A percentile compares a stretch with the other conserved stretches of the same genome.
Evolutionary conservation across 2,113 vertebrate species (phyloP).

Genomic region (Polypterus senegalus): DNA sequence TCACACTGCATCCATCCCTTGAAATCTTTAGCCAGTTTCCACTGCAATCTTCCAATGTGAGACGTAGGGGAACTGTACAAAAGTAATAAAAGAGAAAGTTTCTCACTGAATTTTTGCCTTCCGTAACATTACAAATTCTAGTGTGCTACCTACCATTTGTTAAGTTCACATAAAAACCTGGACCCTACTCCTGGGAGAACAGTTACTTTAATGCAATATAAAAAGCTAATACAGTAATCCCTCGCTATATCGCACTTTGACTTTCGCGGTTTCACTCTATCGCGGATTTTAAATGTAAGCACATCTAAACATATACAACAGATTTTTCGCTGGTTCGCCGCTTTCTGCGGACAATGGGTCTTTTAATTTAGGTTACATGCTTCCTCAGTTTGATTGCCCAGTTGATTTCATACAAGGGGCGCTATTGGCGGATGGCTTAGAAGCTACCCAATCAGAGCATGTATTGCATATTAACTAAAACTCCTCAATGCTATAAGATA

Average conservation of each 20-base stretch:
- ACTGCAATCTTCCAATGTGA: background rate
- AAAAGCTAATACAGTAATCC: background rate
- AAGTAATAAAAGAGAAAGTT: constrained; percentile 12
- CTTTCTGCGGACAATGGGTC: too few relatives aligned
- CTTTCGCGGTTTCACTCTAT: too few relatives aligned
- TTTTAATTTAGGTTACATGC: too few relatives aligned
- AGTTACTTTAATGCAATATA: background rate
- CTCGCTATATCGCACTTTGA: background rate
- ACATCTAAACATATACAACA: too few relatives aligned
- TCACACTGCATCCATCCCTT: background rate
- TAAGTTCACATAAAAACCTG: constrained; percentile 16
- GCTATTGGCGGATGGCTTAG: too few relatives aligned
- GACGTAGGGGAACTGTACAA: background rate
- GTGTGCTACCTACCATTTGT: constrained; percentile 9
- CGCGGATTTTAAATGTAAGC: too few relatives aligned
- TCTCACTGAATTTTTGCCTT: constrained; percentile 28
- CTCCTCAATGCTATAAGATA: too few relatives aligned
- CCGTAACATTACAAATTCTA: constrained; percentile 20
- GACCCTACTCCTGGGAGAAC: constrained; percentile 17
- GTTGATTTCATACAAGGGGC: too few relatives aligned
- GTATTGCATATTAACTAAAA: too few relatives aligned
- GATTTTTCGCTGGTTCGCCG: too few relatives aligned
- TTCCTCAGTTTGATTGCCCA: too few relatives aligned
- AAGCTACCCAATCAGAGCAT: too few relatives aligned
- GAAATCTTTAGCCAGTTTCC: background rate